phyloP scores from a whole-genome alignment of 2,113 vertebrate species.

The Gila orcuttii region DNA sequence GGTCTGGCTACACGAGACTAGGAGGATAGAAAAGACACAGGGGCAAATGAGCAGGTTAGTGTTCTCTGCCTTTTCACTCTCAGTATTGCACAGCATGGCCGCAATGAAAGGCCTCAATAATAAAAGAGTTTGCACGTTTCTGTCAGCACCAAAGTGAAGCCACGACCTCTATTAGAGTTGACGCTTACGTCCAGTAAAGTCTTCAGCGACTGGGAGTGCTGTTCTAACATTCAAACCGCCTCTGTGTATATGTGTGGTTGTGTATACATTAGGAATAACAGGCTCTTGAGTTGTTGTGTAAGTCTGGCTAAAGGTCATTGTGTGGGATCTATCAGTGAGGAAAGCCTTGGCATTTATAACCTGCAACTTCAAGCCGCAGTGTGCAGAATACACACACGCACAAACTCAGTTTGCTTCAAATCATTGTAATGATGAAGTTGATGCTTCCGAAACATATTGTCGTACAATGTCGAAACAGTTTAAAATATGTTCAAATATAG shows the following conservation, averaged over 20 bases:
- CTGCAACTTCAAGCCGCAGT: slow-evolving; percentile 23
- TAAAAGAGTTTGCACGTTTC: slow-evolving; percentile 41
- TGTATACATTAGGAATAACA: slow-evolving; percentile 40
- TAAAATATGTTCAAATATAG: too few species aligned
- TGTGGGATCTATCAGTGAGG: slow-evolving; percentile 30
- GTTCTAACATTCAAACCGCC: not conserved
- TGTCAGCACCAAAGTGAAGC: slow-evolving; percentile 19
- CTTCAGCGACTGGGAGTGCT: not conserved
- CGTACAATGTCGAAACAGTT: not conserved
- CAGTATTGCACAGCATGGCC: not conserved
- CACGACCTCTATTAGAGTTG: slow-evolving; percentile 34
- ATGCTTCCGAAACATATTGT: too few species aligned
- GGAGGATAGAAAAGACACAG: not conserved
- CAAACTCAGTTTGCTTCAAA: not conserved
- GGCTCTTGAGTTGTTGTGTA: slow-evolving; percentile 24
- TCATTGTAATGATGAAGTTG: not conserved
- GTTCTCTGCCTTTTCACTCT: slow-evolving; percentile 5
- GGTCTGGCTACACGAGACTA: too few species aligned
- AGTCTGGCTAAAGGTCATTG: slow-evolving; percentile 46
- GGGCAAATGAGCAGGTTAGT: not conserved
- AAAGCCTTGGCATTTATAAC: slow-evolving; percentile 49
- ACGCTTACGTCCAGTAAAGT: not conserved
- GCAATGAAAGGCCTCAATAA: not conserved
- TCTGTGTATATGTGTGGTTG: slow-evolving; percentile 32
- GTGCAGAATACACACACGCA: not conserved